These are phyloP conservation scores for Syngnathus scovelli DNA, from an alignment of 2,113 vertebrate species.

Conservation along the genomic window DNA sequence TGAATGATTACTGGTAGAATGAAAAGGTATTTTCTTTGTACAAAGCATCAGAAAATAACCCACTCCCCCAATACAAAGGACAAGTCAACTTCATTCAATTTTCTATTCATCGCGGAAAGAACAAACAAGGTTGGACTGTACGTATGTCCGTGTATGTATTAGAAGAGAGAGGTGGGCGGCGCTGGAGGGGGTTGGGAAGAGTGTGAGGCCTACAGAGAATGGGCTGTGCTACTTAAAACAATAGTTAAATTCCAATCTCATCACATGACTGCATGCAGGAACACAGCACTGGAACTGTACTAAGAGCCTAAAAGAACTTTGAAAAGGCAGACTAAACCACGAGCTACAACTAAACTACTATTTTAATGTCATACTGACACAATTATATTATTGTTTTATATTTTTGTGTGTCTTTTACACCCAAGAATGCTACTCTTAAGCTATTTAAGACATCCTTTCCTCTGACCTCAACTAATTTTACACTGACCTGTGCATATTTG, in stretches of 20 bases:
- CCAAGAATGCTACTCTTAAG: too few relatives aligned
- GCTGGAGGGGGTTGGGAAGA: neutral
- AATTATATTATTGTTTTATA: neutral
- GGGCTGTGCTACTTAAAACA: conserved; percentile 59
- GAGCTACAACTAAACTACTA: conserved; percentile 7
- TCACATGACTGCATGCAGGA: conserved; percentile 66
- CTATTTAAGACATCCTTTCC: too few relatives aligned
- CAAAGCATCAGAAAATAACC: conserved; percentile 12
- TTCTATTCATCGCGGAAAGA: conserved; percentile 44
- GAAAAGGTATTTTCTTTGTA: conserved; percentile 3
- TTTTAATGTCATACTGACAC: neutral
- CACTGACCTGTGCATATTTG: too few relatives aligned
- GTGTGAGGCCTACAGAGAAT: conserved; percentile 31
- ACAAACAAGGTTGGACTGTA: conserved; percentile 30
- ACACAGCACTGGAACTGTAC: conserved; percentile 48
- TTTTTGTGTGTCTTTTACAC: too few relatives aligned
- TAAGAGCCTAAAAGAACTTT: conserved; percentile 47
- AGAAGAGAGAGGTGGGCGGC: conserved; percentile 3
- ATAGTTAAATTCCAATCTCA: conserved; percentile 66
- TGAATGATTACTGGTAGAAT: neutral
- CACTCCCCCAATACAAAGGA: neutral
- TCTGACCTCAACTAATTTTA: too few relatives aligned
- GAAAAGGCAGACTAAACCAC: conserved; percentile 42
- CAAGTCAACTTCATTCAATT: conserved; percentile 33
- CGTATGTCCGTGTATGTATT: conserved; percentile 1